Evolutionary conservation across 2,797 vertebrate genomes (phyloP), one percentile per base, ranked within the genome.

Genomic region (Sternotherus odoratus): DNA sequence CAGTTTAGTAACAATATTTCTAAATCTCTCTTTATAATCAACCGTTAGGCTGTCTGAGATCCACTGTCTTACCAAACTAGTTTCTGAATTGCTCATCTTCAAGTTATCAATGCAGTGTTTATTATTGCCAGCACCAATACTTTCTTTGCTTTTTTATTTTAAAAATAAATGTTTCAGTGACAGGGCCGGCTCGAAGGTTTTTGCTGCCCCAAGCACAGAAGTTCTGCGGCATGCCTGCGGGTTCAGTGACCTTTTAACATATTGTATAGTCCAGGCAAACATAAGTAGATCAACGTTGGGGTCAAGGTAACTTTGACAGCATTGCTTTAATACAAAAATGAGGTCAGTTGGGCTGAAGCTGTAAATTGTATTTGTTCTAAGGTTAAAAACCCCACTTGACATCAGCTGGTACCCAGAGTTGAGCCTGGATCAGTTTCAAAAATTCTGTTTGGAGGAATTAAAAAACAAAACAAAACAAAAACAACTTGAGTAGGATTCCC

Each of bases 371-470:
- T 0, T 8, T 82, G 48, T 91, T 95, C 87, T 82, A 30, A n/a
- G 81, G 79, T 93, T 77, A 94, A 92, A 88, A 90, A 57, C 89
- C 48, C 74, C 77, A 83, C 33, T n/a, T 1, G 86, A 69, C 66
- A 82, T 94, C 88, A 90, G 85, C 72, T 87, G 77, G 86, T 50
- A 87, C 85, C 51, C 88, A 96, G 91, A 90, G 81, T 81, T 87
- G 93, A 82, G 83, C 80, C 82, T 80, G 91, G 87, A 96, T 87
- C 50, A 56, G 78, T 66, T 86, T 92, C 12, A 66, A 82, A 93
- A 96, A 94, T 75, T 72, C 92, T 81, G 77, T 90, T 90, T 89
- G 82, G 77, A 94, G 88, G 86, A 94, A 95, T 95, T 10, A 87
- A 83, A 69, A 85, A 21, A 53, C 19, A 17, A 50, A 17, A 5